Evolutionary conservation across 2,888 invertebrate genomes (phyloP).

Genomic region (Arctia plantaginis): DNA sequence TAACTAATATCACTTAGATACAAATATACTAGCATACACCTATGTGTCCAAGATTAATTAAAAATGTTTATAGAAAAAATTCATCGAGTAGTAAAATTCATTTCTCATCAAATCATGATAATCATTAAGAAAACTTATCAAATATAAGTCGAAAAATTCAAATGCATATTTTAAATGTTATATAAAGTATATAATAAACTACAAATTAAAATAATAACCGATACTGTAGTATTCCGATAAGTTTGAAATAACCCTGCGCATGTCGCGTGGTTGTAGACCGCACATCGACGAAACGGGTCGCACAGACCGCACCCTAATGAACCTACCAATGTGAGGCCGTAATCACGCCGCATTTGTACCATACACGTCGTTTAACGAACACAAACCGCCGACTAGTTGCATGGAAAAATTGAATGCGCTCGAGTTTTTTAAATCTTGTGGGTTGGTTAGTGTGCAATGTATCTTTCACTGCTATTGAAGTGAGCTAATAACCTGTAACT

Average conservation of each 20-base stretch:
- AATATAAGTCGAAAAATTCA: too few relatives aligned
- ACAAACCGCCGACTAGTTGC: slow-evolving; percentile 23
- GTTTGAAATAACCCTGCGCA: slow-evolving; percentile 38
- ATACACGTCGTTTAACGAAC: slow-evolving; percentile 35
- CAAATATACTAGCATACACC: too few relatives aligned
- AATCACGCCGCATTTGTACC: slow-evolving; percentile 45
- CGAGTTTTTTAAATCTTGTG: background rate
- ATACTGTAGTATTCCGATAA: background rate
- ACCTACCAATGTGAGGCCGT: slow-evolving; percentile 38
- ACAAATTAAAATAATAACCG: too few relatives aligned
- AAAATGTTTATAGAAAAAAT: too few relatives aligned
- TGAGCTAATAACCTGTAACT: background rate
- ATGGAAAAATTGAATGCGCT: slow-evolving; percentile 10
- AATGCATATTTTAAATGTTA: too few relatives aligned
- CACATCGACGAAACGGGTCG: slow-evolving; percentile 40
- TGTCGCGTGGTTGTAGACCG: slow-evolving; percentile 30
- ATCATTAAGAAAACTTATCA: too few relatives aligned
- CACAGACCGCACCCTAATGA: slow-evolving; percentile 49
- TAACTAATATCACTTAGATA: too few relatives aligned
- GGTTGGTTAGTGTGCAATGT: too few relatives aligned
- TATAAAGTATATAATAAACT: too few relatives aligned
- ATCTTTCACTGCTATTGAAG: background rate
- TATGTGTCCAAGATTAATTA: too few relatives aligned
- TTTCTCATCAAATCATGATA: too few relatives aligned
- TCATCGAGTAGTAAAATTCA: too few relatives aligned